Conservation (phyloP, 1,140 invertebrate species). For the Homarus americanus region DNA sequence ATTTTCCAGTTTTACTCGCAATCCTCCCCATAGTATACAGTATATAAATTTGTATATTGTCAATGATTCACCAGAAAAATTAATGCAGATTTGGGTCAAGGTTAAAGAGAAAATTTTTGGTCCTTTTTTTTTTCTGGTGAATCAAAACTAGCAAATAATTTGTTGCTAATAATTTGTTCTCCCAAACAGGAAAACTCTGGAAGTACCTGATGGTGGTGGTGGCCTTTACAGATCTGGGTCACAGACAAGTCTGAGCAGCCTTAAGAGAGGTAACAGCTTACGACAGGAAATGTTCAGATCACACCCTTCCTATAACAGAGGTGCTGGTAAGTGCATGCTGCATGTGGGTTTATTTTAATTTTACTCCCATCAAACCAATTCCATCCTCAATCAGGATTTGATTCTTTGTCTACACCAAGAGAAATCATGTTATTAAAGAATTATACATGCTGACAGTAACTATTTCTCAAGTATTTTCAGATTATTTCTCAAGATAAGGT, state of each 20-base stretch:
- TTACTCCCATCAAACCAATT: no score
- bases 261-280: slow-evolving; percentile 76
- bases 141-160: neutral
- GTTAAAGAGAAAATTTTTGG: neutral
- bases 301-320: slow-evolving; percentile 57
- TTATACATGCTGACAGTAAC: no score
- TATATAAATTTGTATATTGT: neutral
- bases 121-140: neutral
- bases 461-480: no score
- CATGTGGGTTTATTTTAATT: slow-evolving; percentile 47
- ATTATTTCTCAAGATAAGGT: no score
- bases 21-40: neutral
- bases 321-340: slow-evolving; percentile 74
- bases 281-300: slow-evolving; percentile 73
- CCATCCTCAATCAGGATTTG: neutral
- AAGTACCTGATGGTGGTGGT: slow-evolving; percentile 40
- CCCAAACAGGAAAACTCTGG: slow-evolving; percentile 61
- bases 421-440: no score
- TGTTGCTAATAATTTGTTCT: neutral
- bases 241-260: slow-evolving; percentile 74
- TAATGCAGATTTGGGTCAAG: neutral
- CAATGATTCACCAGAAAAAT: slow-evolving; percentile 1
- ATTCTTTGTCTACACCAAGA: neutral
- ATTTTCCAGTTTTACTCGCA: neutral
- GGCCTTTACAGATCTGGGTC: slow-evolving; percentile 71